A percentile compares a stretch with the other conserved stretches of the same genome.
Evolutionary conservation across 2,113 vertebrate species (phyloP).

Genomic region (Nipponia nippon): DNA sequence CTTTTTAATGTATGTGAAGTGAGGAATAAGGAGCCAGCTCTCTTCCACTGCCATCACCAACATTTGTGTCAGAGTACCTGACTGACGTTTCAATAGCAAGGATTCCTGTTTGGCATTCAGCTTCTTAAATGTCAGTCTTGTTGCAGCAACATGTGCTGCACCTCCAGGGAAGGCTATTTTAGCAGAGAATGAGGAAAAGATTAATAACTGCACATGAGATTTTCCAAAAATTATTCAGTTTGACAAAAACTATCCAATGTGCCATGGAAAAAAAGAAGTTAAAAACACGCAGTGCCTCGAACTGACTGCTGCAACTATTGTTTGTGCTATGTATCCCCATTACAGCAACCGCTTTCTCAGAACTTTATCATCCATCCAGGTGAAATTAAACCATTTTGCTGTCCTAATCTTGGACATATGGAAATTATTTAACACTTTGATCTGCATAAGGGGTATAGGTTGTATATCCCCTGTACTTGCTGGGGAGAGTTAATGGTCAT

Average conservation of each 20-base stretch:
- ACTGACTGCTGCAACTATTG: not conserved
- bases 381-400: not conserved
- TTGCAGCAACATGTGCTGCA: not conserved
- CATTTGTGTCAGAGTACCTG: not conserved
- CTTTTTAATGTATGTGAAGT: not conserved
- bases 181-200: not conserved
- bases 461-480: not conserved
- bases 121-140: not conserved
- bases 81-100: slow-evolving; percentile 13
- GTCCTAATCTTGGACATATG: not conserved
- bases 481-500: not conserved
- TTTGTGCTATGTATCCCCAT: not conserved
- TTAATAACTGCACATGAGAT: not conserved
- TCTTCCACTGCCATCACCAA: not conserved
- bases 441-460: not conserved
- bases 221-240: not conserved
- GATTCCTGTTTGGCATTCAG: not conserved
- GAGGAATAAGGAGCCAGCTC: not conserved
- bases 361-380: not conserved
- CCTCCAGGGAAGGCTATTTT: not conserved
- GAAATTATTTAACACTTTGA: not conserved
- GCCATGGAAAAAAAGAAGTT: not conserved
- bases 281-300: rapidly evolving
- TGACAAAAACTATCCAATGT: not conserved
- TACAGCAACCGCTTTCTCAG: not conserved